Percentiles rank a stretch among this genome's conserved stretches.
Evolutionary conservation across 1,140 invertebrate genomes (phyloP).

Genomic region (Fopius arisanus): DNA sequence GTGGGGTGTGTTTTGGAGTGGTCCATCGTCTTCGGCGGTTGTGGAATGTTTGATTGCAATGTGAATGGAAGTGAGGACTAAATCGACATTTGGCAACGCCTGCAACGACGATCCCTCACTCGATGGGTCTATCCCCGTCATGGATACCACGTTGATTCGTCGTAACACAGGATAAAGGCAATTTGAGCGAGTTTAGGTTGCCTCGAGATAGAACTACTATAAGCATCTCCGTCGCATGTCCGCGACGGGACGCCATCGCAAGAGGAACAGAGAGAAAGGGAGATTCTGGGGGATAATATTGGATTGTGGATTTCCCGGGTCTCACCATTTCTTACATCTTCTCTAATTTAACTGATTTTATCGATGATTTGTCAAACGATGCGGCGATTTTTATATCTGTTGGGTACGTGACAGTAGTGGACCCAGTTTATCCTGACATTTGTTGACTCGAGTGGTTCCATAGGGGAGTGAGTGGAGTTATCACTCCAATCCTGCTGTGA

Average conservation of each 20-base stretch:
- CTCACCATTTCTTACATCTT: no score
- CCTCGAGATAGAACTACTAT: slow-evolving; percentile 31
- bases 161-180: slow-evolving; percentile 52
- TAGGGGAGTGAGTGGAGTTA: no score
- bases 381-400: background rate
- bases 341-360: no score
- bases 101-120: slow-evolving; percentile 17
- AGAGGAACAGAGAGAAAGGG: background rate
- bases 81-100: slow-evolving; percentile 42
- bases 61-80: background rate
- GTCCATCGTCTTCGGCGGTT: no score
- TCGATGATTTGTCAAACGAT: background rate
- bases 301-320: background rate
- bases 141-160: slow-evolving; percentile 44
- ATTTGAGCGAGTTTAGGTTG: slow-evolving; percentile 46
- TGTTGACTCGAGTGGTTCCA: no score
- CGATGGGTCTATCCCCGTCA: slow-evolving; percentile 30
- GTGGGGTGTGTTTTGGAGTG: no score
- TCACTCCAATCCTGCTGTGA: slow-evolving; percentile 22
- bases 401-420: slow-evolving; percentile 1
- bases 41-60: background rate
- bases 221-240: slow-evolving; percentile 21
- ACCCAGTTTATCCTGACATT: no score
- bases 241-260: background rate
- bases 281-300: no score